phyloP scores from a whole-genome alignment of 2,888 invertebrate genomes.

The Actias luna region DNA sequence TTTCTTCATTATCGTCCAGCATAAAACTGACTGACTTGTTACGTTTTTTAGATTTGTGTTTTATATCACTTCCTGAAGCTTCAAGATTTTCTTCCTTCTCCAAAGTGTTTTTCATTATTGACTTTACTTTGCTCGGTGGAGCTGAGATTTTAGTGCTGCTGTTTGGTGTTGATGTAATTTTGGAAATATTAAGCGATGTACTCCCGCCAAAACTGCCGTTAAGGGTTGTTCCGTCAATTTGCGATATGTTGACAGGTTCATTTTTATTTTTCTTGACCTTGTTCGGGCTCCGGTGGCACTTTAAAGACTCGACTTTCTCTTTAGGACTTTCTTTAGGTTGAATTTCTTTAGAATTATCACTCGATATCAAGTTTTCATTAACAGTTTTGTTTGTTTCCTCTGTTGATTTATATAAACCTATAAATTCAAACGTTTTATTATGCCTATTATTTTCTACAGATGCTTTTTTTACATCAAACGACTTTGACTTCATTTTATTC shows the following conservation, averaged over 20 bases:
- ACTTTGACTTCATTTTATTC: conserved; percentile 54
- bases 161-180: conserved; percentile 50
- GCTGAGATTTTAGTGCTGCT: conserved; percentile 25
- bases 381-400: conserved; percentile 44
- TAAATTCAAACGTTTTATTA: conserved; percentile 55
- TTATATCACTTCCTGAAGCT: conserved; percentile 23
- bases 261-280: conserved; percentile 48
- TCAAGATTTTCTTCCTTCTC: conserved; percentile 34
- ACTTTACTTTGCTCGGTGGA: conserved; percentile 42
- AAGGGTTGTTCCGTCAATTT: conserved; percentile 39
- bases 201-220: conserved; percentile 26
- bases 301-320: conserved; percentile 29
- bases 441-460: conserved; percentile 34
- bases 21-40: conserved; percentile 72
- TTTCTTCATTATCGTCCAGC: conserved; percentile 60
- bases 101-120: conserved; percentile 53
- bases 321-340: conserved; percentile 28
- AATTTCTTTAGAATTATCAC: conserved; percentile 20
- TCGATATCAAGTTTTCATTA: conserved; percentile 34
- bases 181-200: conserved; percentile 31
- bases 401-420: conserved; percentile 54
- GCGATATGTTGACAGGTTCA: conserved; percentile 39
- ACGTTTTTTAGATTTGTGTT: conserved; percentile 57
- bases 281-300: conserved; percentile 36
- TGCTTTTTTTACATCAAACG: conserved; percentile 38